phyloP scores from a whole-genome alignment of 1,140 invertebrate genomes.

The Goniozus legneri region DNA sequence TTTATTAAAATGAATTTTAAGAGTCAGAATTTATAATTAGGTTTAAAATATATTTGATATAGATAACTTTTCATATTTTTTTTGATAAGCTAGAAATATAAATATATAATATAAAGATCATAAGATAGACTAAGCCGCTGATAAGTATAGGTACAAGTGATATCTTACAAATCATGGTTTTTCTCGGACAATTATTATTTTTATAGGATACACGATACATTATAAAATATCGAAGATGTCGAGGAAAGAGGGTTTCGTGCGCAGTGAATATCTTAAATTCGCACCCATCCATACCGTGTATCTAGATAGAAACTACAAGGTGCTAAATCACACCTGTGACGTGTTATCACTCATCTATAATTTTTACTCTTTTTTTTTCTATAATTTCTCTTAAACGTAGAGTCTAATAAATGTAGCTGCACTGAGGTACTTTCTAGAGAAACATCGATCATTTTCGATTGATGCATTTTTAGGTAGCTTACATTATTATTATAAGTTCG shows the following conservation, averaged over 20 bases:
- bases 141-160: conserved; percentile 18
- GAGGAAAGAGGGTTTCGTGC: conserved; percentile 21
- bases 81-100: conserved; percentile 41
- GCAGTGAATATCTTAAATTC: conserved; percentile 19
- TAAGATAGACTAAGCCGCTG: conserved; percentile 34
- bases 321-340: background rate
- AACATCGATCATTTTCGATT: conserved; percentile 1
- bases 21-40: conserved; percentile 37
- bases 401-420: conserved; percentile 1
- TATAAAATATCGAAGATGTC: conserved; percentile 32
- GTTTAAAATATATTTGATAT: conserved; percentile 32
- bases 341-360: background rate
- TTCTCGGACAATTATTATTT: conserved; percentile 1
- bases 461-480: background rate
- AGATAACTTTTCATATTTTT: conserved; percentile 32
- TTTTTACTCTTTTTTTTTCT: conserved; percentile 4
- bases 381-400: conserved; percentile 4
- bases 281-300: conserved; percentile 20
- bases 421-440: conserved; percentile 4
- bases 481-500: no score
- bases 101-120: conserved; percentile 42
- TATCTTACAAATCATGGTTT: conserved; percentile 24
- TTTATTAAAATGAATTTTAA: conserved; percentile 42
- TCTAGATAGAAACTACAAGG: no score
- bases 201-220: conserved; percentile 17